Conservation (phyloP, 1,140 invertebrate genomes). For the Glomeris maerens region DNA sequence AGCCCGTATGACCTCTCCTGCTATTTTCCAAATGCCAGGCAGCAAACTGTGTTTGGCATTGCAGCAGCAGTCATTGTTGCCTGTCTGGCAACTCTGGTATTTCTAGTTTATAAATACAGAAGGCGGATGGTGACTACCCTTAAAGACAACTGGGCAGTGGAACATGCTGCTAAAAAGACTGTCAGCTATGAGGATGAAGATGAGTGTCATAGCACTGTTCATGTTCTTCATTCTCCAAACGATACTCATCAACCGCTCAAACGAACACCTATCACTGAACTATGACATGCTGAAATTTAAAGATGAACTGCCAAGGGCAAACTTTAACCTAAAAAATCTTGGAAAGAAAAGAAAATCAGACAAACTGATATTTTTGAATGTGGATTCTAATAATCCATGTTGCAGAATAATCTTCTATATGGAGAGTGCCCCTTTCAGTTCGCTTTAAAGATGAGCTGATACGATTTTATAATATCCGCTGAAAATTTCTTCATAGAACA, state of each 20-base stretch:
- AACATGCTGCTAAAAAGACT: not conserved
- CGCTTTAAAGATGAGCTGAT: no score
- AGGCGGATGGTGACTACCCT: constrained; percentile 37
- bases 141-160: constrained; percentile 10
- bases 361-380: no score
- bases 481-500: no score
- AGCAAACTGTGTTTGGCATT: constrained; percentile 60
- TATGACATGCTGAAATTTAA: no score
- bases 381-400: no score
- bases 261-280: not conserved
- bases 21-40: constrained; percentile 51
- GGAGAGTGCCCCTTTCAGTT: no score
- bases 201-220: no score
- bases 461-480: no score
- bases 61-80: constrained; percentile 49
- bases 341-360: no score
- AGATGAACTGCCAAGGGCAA: no score
- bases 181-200: constrained; percentile 8
- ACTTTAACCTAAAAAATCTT: no score
- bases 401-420: no score
- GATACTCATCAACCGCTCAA: not conserved
- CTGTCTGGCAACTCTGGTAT: constrained; percentile 45
- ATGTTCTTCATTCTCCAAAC: constrained; percentile 1
- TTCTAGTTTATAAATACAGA: constrained; percentile 61
- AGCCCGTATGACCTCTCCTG: constrained; percentile 62